Evolutionary conservation across 1,140 invertebrate genomes (phyloP).

Genomic region (Lordiphosa mommai): DNA sequence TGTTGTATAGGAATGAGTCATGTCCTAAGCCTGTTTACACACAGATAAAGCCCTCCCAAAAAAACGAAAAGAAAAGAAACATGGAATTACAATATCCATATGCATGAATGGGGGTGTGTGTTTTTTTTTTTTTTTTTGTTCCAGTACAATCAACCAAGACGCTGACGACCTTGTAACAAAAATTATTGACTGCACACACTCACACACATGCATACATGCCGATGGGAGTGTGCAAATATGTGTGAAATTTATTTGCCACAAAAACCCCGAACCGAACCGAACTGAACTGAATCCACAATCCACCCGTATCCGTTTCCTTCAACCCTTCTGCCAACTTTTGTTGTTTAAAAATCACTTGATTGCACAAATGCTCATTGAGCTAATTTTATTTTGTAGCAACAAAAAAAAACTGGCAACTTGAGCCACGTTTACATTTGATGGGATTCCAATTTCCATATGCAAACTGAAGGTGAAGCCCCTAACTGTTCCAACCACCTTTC

Average conservation of each 20-base stretch:
- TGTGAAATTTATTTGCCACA: conserved; percentile 76
- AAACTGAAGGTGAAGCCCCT: conserved; percentile 18
- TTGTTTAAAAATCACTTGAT: conserved; percentile 75
- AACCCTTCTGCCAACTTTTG: conserved; percentile 50
- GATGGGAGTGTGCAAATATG: conserved; percentile 64
- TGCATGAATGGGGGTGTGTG: neutral
- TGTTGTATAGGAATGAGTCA: conserved; percentile 8
- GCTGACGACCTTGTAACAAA: conserved; percentile 53
- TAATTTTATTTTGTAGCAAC: conserved; percentile 63
- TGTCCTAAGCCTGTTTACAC: conserved; percentile 42
- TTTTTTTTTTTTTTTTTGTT: conserved; percentile 24
- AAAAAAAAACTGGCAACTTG: conserved; percentile 42
- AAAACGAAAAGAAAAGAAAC: too few species aligned
- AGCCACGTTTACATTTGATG: conserved; percentile 65
- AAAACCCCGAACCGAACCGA: neutral
- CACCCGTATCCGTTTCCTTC: conserved; percentile 14
- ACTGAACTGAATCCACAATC: too few species aligned
- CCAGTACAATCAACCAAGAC: conserved; percentile 65
- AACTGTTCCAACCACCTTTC: conserved; percentile 11
- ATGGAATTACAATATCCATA: conserved; percentile 1
- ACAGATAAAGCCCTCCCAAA: conserved; percentile 55
- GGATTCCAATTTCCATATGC: conserved; percentile 62
- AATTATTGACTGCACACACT: conserved; percentile 54
- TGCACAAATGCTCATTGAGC: conserved; percentile 77
- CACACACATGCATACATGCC: conserved; percentile 1